phyloP scores from a whole-genome alignment of 2,113 vertebrate genomes.

The Rhinoptilus africanus region DNA sequence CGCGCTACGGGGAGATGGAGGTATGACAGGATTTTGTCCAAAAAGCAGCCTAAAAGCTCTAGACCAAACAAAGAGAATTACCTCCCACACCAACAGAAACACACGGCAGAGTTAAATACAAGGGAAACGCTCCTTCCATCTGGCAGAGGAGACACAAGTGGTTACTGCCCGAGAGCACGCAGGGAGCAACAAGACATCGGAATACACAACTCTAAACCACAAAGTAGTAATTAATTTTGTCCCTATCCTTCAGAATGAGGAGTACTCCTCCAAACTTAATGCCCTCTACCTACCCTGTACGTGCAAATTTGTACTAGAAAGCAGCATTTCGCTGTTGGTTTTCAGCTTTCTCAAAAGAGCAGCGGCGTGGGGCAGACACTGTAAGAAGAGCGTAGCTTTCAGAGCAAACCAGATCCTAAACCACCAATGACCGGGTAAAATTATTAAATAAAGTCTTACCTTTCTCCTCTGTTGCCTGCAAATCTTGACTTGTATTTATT shows the following conservation, averaged over 20 bases:
- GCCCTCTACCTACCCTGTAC: background rate
- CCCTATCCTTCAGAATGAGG: background rate
- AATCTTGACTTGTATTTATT: background rate
- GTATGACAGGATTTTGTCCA: background rate
- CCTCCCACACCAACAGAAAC: background rate
- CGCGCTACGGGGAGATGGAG: background rate
- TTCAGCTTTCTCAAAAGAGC: background rate
- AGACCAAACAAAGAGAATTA: background rate
- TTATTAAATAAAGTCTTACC: background rate
- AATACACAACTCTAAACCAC: background rate
- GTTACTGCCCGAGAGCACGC: background rate
- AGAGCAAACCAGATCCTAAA: background rate
- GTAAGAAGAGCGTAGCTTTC: fast-evolving
- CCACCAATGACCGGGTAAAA: background rate
- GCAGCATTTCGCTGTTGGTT: background rate
- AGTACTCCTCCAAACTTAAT: too few relatives aligned
- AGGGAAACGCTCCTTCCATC: background rate
- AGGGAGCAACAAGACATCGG: background rate
- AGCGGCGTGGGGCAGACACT: background rate
- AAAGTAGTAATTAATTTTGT: background rate
- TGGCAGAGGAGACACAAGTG: background rate
- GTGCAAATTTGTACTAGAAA: background rate
- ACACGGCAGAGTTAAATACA: fast-evolving
- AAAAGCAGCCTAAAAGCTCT: background rate
- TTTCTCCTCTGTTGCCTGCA: fast-evolving